Base-by-base conservation (phyloP, 2,797 vertebrate species). In the Takifugu rubripes region DNA sequence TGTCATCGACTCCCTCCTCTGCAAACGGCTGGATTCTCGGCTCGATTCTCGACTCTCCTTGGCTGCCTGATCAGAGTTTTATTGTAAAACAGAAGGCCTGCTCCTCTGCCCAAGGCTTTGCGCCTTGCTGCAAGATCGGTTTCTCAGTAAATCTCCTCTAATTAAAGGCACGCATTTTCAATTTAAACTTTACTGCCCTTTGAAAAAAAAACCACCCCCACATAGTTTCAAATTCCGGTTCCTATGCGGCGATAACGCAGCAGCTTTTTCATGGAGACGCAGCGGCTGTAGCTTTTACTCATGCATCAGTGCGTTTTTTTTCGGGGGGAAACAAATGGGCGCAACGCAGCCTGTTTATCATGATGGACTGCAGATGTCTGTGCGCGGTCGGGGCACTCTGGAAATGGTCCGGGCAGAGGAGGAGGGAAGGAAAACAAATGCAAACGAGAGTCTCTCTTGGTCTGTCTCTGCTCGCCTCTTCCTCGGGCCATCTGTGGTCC, bases 351-450 rank as follows among this genome's bases (percentile, higher is more conserved):
- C 81, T 86, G 80, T 84, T 85, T 82, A 82, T 82, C 79, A 75
- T 78, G 79, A 85, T 84, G 51, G 77, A 84, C 82, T 84, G 77
- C 82, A 75, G 81, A 84, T 87, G 84, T 82, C 72, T 80, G 72
- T 69, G 56, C 75, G 78, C 52, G 73, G 77, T 77, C 69, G 8
- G 75, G 17, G 73, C 72, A 61, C 64, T 84, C 81, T 81, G 82
- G 70, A 79, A 77, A 80, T 72, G 70, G 73, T 79, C 78, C 70
- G 75, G 75, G 68, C 77, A 70, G 69, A 55, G 77, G 74, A 61
- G 64, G 61, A 67, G 78, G 56, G 65, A 72, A 78, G 68, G 79
- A 71, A 82, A 77, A 80, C 61, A 82, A 66, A 81, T 60, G 75
- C 70, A 80, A 75, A 77, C 64, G 75, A 84, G 76, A 65, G 46